Percentiles rank a stretch among this genome's conserved stretches.
Evolutionary conservation across 2,113 vertebrate genomes (phyloP).

Genomic region (Mustela nigripes): DNA sequence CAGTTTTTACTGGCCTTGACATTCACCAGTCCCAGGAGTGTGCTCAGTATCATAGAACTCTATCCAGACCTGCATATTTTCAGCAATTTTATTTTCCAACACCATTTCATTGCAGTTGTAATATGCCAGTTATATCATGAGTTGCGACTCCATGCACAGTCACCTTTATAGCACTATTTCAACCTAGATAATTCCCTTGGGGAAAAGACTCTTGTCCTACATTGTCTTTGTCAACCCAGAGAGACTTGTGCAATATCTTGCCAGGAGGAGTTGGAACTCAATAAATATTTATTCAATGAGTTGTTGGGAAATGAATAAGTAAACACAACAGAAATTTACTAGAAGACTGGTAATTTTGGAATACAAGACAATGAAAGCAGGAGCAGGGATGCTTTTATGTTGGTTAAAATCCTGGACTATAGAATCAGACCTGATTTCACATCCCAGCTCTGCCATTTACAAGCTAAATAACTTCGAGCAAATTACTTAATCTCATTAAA

Average conservation of each 20-base stretch:
- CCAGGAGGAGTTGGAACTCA: not conserved
- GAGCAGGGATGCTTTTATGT: rapidly evolving
- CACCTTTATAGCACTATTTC: not conserved
- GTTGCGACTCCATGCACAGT: not conserved
- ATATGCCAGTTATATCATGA: not conserved
- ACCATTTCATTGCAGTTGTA: not conserved
- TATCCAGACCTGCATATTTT: not conserved
- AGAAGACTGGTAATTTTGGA: not conserved
- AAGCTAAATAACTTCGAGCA: not conserved
- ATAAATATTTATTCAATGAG: slow-evolving; percentile 28
- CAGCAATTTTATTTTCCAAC: not conserved
- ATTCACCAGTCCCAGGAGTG: not conserved
- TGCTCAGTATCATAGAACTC: not conserved
- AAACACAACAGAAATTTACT: not conserved
- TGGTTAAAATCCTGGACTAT: rapidly evolving
- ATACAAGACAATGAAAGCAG: not conserved
- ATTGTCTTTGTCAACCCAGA: not conserved
- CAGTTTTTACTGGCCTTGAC: not conserved
- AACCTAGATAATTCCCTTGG: not conserved
- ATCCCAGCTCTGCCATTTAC: not conserved
- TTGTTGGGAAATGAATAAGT: slow-evolving; percentile 44
- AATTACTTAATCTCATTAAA: not conserved
- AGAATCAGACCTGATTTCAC: not conserved
- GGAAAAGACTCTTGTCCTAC: not conserved
- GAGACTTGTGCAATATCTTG: not conserved